Evolutionary conservation across 1,140 invertebrate species (phyloP).

Genomic region (Drosophila nigromelanica): DNA sequence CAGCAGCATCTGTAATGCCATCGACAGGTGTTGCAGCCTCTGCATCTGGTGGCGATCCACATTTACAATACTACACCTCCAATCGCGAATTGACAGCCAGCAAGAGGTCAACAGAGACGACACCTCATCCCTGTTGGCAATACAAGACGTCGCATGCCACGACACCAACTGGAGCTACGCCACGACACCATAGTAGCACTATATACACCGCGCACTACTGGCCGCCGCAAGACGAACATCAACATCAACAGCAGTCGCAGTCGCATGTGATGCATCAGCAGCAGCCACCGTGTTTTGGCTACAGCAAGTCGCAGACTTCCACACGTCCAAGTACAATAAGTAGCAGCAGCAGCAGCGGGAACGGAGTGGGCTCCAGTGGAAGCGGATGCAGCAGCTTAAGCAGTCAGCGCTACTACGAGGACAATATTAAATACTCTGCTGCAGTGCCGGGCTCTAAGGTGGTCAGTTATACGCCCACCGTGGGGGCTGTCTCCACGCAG

Average conservation of each 20-base stretch:
- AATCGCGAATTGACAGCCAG: slow-evolving; percentile 56
- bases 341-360: slow-evolving; percentile 6
- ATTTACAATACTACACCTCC: slow-evolving; percentile 72
- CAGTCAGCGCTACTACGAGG: slow-evolving; percentile 57
- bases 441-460: slow-evolving; percentile 44
- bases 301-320: slow-evolving; percentile 28
- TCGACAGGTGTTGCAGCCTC: slow-evolving; percentile 35
- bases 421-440: slow-evolving; percentile 57
- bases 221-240: slow-evolving; percentile 34
- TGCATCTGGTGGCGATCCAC: slow-evolving; percentile 53
- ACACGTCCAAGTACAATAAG: slow-evolving; percentile 23
- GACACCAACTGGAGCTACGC: slow-evolving; percentile 20
- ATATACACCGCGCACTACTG: slow-evolving; percentile 30
- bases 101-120: slow-evolving; percentile 46
- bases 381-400: too few species aligned
- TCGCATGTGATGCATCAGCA: slow-evolving; percentile 20
- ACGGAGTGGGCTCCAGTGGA: neutral
- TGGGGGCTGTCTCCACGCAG: slow-evolving; percentile 2
- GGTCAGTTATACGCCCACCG: slow-evolving; percentile 41
- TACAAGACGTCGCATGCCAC: slow-evolving; percentile 39
- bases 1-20: slow-evolving; percentile 43
- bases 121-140: slow-evolving; percentile 50
- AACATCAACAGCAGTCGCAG: neutral
- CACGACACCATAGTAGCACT: slow-evolving; percentile 34
- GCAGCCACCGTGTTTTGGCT: slow-evolving; percentile 45